Conservation (phyloP, 2,113 vertebrate species). For the Tichodroma muraria region DNA sequence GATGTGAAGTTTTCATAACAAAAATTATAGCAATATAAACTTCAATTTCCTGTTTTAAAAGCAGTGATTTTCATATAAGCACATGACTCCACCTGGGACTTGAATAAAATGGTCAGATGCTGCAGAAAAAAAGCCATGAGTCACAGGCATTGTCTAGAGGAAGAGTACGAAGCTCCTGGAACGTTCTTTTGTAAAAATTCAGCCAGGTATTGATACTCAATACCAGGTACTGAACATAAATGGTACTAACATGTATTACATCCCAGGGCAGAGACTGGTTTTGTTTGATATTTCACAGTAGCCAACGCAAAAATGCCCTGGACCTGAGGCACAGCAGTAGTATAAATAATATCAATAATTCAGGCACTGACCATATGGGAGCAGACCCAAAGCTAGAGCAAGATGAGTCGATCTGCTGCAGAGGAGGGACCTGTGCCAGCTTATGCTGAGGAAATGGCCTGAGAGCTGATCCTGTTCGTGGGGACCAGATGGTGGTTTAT, state of each 20-base stretch:
- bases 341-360: not conserved
- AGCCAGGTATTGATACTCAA: not conserved
- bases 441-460: not conserved
- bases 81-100: not conserved
- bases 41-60: not conserved
- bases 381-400: not conserved
- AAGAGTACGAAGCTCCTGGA: not conserved
- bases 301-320: not conserved
- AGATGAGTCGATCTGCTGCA: not conserved
- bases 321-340: not conserved
- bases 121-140: not conserved
- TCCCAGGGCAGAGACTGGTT: not conserved
- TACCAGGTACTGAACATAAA: not conserved
- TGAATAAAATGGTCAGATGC: not conserved
- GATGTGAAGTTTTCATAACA: not conserved
- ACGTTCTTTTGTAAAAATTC: not conserved
- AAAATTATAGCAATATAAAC: not conserved
- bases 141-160: not conserved
- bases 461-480: not conserved
- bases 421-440: not conserved
- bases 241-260: not conserved
- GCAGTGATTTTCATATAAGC: not conserved
- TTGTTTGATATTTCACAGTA: not conserved
- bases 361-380: not conserved
- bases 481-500: not conserved